Base-by-base conservation (phyloP, 2,888 invertebrate genomes). In the Cheilosia soror region DNA sequence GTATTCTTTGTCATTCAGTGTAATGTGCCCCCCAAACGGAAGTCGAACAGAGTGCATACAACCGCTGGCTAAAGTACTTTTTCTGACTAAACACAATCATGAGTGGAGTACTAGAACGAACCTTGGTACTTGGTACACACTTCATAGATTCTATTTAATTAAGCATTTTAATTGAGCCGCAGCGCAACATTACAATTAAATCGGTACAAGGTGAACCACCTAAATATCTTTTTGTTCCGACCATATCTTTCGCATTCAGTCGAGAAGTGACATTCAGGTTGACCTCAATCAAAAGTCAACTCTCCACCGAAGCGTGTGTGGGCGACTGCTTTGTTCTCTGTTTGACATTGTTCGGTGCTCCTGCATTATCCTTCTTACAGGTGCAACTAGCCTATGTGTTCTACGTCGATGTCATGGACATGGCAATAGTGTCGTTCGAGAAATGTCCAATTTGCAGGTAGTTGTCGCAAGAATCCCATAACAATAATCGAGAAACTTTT, bases 401-500 rank as follows among this genome's bases (percentile, higher is more conserved):
- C 44, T n/a, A n/a, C 47, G 51, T 31, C 62, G 31, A 25, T 72
- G 72, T 31, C 51, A 53, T 20, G 63, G 53, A 58, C 29, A 29
- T 40, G 44, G 40, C 63, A 49, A 31, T 25, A 76, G 63, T 69
- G 53, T 80, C 55, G 42, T 66, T 85, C 49, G 60, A 71, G 75
- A 80, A 80, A 85, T 71, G 66, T 80, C 63, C 84, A 85, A 80
- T 85, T 85, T 80, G 62, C 76, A 80, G 80, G 71, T 80, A 80
- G 71, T 85, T 85, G 76, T 85, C 80, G 71, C 71, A 80, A 69
- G 71, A 75, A 71, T 66, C 73, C 75, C 63, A 63, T 73, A 66
- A 84, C 80, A 84, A 71, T 80, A 76, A 79, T 58, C 51, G 71
- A 85, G 83, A 81, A 85, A 85, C 69, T 81, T 85, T 85, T 72